These are phyloP conservation scores for Eublepharis macularius DNA, from an alignment of 2,113 vertebrate genomes.

Conservation along the genomic window DNA sequence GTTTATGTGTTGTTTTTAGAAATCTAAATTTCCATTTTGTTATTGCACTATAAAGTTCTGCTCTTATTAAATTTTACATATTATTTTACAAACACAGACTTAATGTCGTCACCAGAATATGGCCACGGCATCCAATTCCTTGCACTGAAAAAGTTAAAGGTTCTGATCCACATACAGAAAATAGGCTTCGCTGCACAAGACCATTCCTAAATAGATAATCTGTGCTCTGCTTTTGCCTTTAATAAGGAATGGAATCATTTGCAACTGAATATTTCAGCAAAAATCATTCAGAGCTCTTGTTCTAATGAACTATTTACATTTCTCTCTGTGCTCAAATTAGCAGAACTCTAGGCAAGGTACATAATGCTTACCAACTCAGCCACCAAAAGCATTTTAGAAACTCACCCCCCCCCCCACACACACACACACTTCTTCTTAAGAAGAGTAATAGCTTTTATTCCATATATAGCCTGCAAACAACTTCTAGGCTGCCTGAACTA, in stretches of 20 bases:
- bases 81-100: neutral
- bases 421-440: neutral
- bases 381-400: neutral
- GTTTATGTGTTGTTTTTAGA: neutral
- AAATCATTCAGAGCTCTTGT: neutral
- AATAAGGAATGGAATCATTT: conserved; percentile 13
- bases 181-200: neutral
- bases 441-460: neutral
- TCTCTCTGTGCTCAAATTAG: neutral
- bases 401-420: neutral
- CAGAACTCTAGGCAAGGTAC: neutral
- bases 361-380: neutral
- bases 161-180: neutral
- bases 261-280: conserved; percentile 17
- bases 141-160: neutral
- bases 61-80: neutral
- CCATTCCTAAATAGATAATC: neutral
- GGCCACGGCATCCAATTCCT: neutral
- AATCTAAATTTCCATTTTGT: neutral
- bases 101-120: neutral
- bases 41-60: neutral
- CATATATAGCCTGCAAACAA: neutral
- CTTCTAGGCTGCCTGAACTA: neutral
- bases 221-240: neutral
- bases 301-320: conserved; percentile 15